phyloP scores from a whole-genome alignment of 2,888 invertebrate species.

The Embidobia sp. region DNA sequence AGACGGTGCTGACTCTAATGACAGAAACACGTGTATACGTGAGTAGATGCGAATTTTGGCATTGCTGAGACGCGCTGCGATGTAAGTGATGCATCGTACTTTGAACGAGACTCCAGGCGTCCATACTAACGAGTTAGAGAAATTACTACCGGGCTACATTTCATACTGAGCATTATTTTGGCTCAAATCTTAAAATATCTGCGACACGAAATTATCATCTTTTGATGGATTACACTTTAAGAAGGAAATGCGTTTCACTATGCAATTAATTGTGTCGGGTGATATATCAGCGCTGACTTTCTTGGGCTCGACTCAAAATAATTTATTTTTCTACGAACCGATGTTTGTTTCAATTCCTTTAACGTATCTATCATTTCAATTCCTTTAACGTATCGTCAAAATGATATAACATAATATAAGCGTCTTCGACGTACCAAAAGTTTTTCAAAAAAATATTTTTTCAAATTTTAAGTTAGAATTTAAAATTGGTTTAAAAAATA shows the following conservation, averaged over 20 bases:
- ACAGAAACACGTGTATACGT: slow-evolving; percentile 48
- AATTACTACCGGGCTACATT: slow-evolving; percentile 54
- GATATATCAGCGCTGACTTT: slow-evolving; percentile 12
- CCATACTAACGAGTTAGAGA: slow-evolving; percentile 59
- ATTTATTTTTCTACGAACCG: slow-evolving; percentile 6
- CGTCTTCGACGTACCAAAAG: no score
- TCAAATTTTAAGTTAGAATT: no score
- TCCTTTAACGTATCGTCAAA: no score
- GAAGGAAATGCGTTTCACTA: slow-evolving; percentile 15
- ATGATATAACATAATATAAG: no score
- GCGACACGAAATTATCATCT: slow-evolving; percentile 37
- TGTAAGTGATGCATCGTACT: slow-evolving; percentile 46
- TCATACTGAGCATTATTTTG: slow-evolving; percentile 39
- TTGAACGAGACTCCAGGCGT: slow-evolving; percentile 48
- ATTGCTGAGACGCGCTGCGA: slow-evolving; percentile 21
- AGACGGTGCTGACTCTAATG: slow-evolving; percentile 43
- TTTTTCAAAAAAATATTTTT: no score
- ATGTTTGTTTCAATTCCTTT: no score
- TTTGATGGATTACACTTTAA: slow-evolving; percentile 33
- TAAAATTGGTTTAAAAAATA: no score
- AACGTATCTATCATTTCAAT: no score
- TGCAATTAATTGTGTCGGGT: slow-evolving; percentile 27
- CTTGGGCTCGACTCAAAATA: neutral
- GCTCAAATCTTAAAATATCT: slow-evolving; percentile 41
- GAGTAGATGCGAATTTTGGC: slow-evolving; percentile 53